A percentile compares a stretch with the other conserved stretches of the same genome.
Conservation (phyloP, 2,113 vertebrate genomes). For the Perca fluviatilis region DNA sequence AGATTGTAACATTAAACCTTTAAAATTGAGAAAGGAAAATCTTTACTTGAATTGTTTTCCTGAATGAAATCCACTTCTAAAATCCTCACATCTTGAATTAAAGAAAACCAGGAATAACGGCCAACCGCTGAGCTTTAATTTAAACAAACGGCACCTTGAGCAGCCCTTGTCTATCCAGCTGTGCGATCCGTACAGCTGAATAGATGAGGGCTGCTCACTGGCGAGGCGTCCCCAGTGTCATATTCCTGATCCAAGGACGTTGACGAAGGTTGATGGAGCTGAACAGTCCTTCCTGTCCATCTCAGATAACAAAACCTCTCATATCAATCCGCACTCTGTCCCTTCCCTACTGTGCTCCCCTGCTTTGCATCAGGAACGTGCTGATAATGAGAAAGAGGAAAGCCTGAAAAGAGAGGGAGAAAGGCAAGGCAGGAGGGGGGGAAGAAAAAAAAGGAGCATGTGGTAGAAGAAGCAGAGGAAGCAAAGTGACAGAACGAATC, state of each 20-base stretch:
- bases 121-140: background rate
- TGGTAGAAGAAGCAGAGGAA: background rate
- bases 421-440: background rate
- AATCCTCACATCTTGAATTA: background rate
- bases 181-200: background rate
- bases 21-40: background rate
- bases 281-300: constrained; percentile 60
- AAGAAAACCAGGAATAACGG: background rate
- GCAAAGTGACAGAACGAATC: background rate
- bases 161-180: too few relatives aligned
- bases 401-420: background rate
- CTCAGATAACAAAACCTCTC: constrained; percentile 62
- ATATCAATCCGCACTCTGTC: constrained; percentile 42
- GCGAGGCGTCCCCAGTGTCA: background rate
- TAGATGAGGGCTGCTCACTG: background rate
- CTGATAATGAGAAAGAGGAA: background rate
- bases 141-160: background rate
- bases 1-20: background rate
- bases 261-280: constrained; percentile 28
- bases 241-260: constrained; percentile 45
- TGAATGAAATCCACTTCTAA: background rate
- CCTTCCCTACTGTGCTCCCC: background rate
- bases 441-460: background rate
- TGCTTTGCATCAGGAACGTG: constrained; percentile 17
- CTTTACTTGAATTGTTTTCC: background rate